phyloP scores from a whole-genome alignment of 2,888 invertebrate species.

The Anthrax anthrax region DNA sequence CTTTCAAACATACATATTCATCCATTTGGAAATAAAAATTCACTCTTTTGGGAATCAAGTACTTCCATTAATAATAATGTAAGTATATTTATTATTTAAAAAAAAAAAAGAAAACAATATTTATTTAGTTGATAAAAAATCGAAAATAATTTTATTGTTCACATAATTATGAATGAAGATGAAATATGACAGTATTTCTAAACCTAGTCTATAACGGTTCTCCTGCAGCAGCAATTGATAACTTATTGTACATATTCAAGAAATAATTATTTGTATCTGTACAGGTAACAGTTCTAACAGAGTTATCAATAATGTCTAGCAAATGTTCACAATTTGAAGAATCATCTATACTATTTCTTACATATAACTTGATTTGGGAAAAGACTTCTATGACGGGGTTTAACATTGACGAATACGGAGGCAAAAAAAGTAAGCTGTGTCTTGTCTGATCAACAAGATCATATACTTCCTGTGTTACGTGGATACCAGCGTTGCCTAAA shows the following conservation, averaged over 20 bases:
- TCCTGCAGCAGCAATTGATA: constrained; percentile 4
- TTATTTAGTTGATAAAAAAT: too few relatives aligned
- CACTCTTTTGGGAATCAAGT: too few relatives aligned
- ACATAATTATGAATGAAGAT: too few relatives aligned
- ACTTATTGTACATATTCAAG: constrained; percentile 2
- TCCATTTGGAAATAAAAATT: too few relatives aligned
- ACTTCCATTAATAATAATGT: too few relatives aligned
- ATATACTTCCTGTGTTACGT: neutral
- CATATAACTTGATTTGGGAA: constrained; percentile 2
- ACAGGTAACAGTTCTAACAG: constrained; percentile 1
- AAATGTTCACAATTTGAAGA: neutral
- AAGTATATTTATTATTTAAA: too few relatives aligned
- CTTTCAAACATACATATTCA: too few relatives aligned
- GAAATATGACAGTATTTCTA: too few relatives aligned
- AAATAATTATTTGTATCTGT: constrained; percentile 3
- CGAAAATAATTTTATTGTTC: too few relatives aligned
- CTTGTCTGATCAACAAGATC: neutral
- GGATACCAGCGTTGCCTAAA: neutral
- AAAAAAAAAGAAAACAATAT: too few relatives aligned
- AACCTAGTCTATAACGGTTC: neutral
- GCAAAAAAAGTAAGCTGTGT: neutral
- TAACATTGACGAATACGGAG: neutral
- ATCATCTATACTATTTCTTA: neutral
- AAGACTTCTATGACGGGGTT: neutral
- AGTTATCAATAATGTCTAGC: neutral